Conservation (phyloP, 1,140 invertebrate genomes). For the Orussus abietinus region DNA sequence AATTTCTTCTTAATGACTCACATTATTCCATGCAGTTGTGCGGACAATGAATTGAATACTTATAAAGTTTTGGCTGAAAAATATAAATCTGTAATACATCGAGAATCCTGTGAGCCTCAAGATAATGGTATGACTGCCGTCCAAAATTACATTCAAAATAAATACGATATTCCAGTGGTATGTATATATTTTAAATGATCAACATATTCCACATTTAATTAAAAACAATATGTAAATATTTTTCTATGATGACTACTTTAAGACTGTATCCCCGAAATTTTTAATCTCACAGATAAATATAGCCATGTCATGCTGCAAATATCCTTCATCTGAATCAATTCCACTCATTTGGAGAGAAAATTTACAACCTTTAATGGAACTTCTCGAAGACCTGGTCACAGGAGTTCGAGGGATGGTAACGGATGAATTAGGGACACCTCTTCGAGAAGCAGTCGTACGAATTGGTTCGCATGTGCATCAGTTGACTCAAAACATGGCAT, state of each 20-base stretch:
- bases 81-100: conserved; percentile 31
- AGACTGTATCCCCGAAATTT: too few species aligned
- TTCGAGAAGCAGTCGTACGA: conserved; percentile 67
- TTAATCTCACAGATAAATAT: conserved; percentile 39
- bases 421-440: conserved; percentile 59
- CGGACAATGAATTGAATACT: conserved; percentile 38
- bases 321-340: conserved; percentile 64
- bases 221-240: background rate
- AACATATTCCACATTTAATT: conserved; percentile 5
- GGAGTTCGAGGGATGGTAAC: conserved; percentile 72
- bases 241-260: conserved; percentile 33
- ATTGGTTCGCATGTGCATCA: conserved; percentile 60
- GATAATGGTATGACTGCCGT: conserved; percentile 31
- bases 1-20: too few species aligned
- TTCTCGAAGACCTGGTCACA: conserved; percentile 52
- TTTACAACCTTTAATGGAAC: conserved; percentile 64
- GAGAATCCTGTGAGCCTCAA: conserved; percentile 28
- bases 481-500: conserved; percentile 64
- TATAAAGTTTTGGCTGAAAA: conserved; percentile 56
- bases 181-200: conserved; percentile 15
- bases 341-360: conserved; percentile 72
- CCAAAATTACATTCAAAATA: conserved; percentile 33
- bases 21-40: conserved; percentile 49
- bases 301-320: conserved; percentile 72
- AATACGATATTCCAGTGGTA: conserved; percentile 42